Conservation (phyloP, 2,113 vertebrate genomes). For the Nasalis larvatus region DNA sequence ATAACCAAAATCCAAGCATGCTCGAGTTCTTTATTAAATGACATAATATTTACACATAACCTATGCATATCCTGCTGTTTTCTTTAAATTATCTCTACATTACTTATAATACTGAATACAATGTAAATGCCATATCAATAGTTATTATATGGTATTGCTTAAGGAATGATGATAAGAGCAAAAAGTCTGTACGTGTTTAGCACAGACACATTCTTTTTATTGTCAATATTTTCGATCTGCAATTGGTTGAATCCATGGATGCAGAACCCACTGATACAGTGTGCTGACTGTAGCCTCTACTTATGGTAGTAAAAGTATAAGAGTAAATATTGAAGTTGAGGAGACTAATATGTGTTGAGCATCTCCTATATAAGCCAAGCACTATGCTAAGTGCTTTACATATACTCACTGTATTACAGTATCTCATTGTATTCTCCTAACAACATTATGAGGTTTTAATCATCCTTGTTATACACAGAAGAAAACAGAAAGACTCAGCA, state of each 20-base stretch:
- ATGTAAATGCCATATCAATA: neutral
- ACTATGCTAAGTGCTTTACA: neutral
- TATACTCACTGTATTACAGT: neutral
- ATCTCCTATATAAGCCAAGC: neutral
- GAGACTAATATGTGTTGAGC: neutral
- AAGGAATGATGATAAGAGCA: neutral
- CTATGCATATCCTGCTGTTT: neutral
- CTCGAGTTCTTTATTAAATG: neutral
- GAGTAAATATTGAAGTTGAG: neutral
- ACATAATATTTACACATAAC: neutral
- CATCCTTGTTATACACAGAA: neutral
- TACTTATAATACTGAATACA: neutral
- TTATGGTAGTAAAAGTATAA: neutral
- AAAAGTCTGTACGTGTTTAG: neutral
- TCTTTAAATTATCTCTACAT: neutral
- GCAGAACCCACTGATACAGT: neutral
- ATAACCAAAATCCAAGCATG: neutral
- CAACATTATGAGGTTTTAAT: neutral
- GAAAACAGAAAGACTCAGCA: neutral
- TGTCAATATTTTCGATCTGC: neutral
- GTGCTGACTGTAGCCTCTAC: neutral
- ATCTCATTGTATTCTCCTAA: neutral
- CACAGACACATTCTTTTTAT: neutral
- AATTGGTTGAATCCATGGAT: neutral
- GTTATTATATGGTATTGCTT: neutral